Base-by-base conservation (phyloP, 1,140 invertebrate species). In the Atta texana region DNA sequence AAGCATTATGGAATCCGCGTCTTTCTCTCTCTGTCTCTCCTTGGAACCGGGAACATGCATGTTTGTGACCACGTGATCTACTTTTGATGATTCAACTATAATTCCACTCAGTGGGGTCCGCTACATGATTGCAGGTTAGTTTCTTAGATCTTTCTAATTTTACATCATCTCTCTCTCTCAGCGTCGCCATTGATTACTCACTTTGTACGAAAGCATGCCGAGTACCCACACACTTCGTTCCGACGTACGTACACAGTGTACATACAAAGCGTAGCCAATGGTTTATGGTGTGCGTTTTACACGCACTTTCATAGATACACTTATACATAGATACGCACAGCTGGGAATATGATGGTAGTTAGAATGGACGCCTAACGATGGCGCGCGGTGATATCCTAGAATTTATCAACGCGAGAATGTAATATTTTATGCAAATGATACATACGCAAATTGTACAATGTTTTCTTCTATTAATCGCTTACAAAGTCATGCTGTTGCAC, bases 281-380 rank as follows among this genome's bases (percentile, higher is more conserved):
- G 39, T 2, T 12, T 3, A 44, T 44, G 39, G 55, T 82, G 55
- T 74, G 68, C 18, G 80, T 14, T 57, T 72, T 61, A 82, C 80
- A 75, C 55, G 55, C 55, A 63, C 34, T 39, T 39, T 61, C 69
- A 18, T 84, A 84, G 69, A 74, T 75, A 28, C 66, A 57, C 64
- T 81, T 81, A 74, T 49, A 34, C 53, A 2, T 28, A 31, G 68
- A 49, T 69, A 61, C 53, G 63, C 71, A 81, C 89, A 86, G 76
- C 81, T 80, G 89, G 59, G 49, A 71, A 63, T 31, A 51, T 39
- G 76, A 39, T 39, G 55, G 76, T 89, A 90, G 90, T 91, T 91
- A 85, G 55, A 75, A 76, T 39, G 66, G 76, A 85, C 28, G 78
- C 90, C 90, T 89, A 78, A 87, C 85, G 90, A 91, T 91, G 90